Percentiles rank a stretch among this genome's conserved stretches.
Conservation (phyloP, 1,140 invertebrate species). For the Leptinotarsa undecemlineata region DNA sequence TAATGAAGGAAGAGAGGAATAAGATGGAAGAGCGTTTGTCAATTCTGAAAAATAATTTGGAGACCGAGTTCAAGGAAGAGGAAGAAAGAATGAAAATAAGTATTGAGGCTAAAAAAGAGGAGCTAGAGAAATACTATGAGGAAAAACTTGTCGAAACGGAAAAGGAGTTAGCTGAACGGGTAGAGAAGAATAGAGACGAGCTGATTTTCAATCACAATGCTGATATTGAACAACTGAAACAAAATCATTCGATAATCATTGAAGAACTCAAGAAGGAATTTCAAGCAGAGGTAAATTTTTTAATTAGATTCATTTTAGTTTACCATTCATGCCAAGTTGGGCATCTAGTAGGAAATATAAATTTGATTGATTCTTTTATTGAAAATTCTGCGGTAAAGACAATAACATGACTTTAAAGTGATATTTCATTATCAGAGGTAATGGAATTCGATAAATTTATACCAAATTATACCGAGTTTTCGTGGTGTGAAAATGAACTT, state of each 20-base stretch:
- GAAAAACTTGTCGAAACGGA: slow-evolving; percentile 56
- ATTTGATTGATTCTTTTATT: no score
- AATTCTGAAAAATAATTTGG: slow-evolving; percentile 54
- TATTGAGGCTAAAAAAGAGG: slow-evolving; percentile 57
- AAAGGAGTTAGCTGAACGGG: slow-evolving; percentile 51
- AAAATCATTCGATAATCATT: slow-evolving; percentile 58
- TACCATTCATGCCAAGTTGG: no score
- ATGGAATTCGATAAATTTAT: no score
- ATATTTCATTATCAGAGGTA: no score
- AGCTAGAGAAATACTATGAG: slow-evolving; percentile 53
- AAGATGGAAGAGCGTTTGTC: slow-evolving; percentile 57
- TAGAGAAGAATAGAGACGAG: slow-evolving; percentile 57
- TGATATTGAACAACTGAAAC: slow-evolving; percentile 57
- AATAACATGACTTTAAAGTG: no score
- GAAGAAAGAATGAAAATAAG: slow-evolving; percentile 55
- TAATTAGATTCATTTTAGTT: background rate
- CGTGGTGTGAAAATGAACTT: no score
- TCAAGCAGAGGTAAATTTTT: slow-evolving; percentile 59
- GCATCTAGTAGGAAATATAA: no score
- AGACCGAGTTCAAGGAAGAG: slow-evolving; percentile 55
- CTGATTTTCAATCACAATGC: slow-evolving; percentile 58
- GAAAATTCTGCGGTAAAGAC: no score
- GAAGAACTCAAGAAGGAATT: slow-evolving; percentile 65
- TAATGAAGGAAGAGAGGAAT: slow-evolving; percentile 54
- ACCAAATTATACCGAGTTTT: no score